A percentile compares a stretch with the other conserved stretches of the same genome.
phyloP scores from a whole-genome alignment of 1,140 invertebrate genomes.

The Penaeus indicus region DNA sequence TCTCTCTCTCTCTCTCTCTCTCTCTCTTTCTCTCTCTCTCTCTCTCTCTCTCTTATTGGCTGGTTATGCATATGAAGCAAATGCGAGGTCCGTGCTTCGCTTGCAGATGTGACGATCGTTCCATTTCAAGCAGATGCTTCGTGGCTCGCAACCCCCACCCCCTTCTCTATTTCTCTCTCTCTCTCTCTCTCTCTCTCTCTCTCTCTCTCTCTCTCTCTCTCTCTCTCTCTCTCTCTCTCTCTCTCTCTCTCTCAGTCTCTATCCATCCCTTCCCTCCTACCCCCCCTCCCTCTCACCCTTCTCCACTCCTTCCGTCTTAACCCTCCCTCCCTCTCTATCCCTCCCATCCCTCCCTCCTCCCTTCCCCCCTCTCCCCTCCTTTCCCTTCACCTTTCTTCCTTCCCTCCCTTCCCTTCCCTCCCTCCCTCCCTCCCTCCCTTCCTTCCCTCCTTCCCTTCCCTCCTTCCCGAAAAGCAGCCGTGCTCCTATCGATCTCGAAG shows the following conservation, averaged over 20 bases:
- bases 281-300: not conserved
- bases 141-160: constrained; percentile 6
- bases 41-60: too few relatives aligned
- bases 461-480: too few relatives aligned
- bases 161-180: not conserved
- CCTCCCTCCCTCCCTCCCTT: not conserved
- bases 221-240: constrained; percentile 1
- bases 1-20: too few relatives aligned
- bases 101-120: too few relatives aligned
- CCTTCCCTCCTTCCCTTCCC: too few relatives aligned
- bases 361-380: not conserved
- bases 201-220: constrained; percentile 10
- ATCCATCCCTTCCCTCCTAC: not conserved
- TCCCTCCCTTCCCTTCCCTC: not conserved
- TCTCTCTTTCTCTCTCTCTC: too few relatives aligned
- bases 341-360: too few relatives aligned
- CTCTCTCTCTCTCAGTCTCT: not conserved
- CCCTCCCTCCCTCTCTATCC: too few relatives aligned
- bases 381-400: not conserved
- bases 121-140: not conserved
- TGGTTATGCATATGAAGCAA: too few relatives aligned
- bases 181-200: too few relatives aligned
- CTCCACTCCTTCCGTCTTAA: not conserved
- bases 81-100: too few relatives aligned
- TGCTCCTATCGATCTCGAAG: too few relatives aligned